Conservation (phyloP, 2,888 invertebrate genomes). For the Sarcophaga caerulescens region DNA sequence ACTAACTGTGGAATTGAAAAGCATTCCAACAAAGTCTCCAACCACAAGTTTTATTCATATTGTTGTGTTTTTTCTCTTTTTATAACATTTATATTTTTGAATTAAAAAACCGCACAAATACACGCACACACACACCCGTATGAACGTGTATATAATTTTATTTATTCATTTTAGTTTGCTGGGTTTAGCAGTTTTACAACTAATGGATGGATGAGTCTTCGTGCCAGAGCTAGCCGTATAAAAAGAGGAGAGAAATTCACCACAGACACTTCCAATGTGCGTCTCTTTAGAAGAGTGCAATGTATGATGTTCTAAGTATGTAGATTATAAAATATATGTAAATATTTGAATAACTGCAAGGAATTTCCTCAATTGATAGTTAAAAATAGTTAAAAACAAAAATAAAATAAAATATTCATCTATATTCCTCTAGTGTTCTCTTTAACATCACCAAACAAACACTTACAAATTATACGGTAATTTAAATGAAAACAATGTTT, state of each 20-base stretch:
- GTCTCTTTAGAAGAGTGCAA: not conserved
- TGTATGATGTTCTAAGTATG: not conserved
- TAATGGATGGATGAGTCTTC: not conserved
- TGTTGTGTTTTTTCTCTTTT: not conserved
- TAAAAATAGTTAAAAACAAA: not conserved
- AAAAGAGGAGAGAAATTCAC: slow-evolving; percentile 48
- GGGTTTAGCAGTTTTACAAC: not conserved
- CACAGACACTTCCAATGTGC: slow-evolving; percentile 42
- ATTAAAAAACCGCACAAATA: not conserved
- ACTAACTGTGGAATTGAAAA: slow-evolving; percentile 70
- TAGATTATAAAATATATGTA: too few relatives aligned
- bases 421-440: too few relatives aligned
- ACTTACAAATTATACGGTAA: too few relatives aligned
- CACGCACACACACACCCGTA: slow-evolving; percentile 14
- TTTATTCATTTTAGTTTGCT: slow-evolving; percentile 33
- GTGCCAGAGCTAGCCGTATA: slow-evolving; percentile 2
- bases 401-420: too few relatives aligned
- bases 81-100: not conserved
- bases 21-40: slow-evolving; percentile 59
- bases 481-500: too few relatives aligned
- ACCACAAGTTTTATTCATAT: slow-evolving; percentile 41
- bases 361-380: not conserved
- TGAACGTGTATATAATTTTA: slow-evolving; percentile 43
- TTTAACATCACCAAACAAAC: too few relatives aligned
- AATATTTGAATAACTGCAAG: not conserved